Percentiles rank a stretch among this genome's conserved stretches.
Conservation (phyloP, 2,888 invertebrate species). For the Exephanes ischioxanthus region DNA sequence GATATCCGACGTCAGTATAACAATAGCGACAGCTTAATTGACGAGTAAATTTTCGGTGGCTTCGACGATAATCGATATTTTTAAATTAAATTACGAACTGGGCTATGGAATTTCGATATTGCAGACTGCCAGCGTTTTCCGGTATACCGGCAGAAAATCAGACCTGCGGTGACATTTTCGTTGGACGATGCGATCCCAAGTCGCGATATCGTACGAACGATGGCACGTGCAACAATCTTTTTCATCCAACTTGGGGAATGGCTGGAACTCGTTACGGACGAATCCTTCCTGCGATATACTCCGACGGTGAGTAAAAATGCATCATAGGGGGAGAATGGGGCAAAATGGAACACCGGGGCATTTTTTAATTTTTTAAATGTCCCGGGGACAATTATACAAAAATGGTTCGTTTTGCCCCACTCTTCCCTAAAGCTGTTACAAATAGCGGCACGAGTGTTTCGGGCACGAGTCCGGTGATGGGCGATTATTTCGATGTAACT, state of each 20-base stretch:
- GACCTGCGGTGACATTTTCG: conserved; percentile 61
- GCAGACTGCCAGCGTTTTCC: conserved; percentile 1
- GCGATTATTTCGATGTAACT: conserved; percentile 20
- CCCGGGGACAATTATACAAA: no score
- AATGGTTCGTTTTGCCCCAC: not conserved
- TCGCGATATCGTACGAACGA: conserved; percentile 92
- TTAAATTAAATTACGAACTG: not conserved
- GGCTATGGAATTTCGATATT: not conserved
- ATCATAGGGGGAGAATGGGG: not conserved
- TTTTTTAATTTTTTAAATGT: not conserved
- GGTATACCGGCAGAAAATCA: conserved; percentile 24
- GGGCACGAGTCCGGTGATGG: conserved; percentile 1
- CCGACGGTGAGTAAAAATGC: conserved; percentile 87
- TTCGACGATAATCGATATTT: not conserved
- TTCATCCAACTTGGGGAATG: conserved; percentile 93
- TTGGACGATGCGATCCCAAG: conserved; percentile 82
- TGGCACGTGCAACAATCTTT: conserved; percentile 97
- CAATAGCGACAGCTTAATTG: not conserved
- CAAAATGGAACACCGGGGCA: not conserved
- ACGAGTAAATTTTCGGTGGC: not conserved
- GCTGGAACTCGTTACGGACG: conserved; percentile 91
- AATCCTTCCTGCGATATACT: conserved; percentile 88
- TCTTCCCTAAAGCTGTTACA: not conserved
- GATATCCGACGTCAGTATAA: conserved; percentile 39
- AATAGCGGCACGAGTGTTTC: not conserved